phyloP scores from a whole-genome alignment of 64 coral and sea anemone genomes.

The Acropora tenuis region DNA sequence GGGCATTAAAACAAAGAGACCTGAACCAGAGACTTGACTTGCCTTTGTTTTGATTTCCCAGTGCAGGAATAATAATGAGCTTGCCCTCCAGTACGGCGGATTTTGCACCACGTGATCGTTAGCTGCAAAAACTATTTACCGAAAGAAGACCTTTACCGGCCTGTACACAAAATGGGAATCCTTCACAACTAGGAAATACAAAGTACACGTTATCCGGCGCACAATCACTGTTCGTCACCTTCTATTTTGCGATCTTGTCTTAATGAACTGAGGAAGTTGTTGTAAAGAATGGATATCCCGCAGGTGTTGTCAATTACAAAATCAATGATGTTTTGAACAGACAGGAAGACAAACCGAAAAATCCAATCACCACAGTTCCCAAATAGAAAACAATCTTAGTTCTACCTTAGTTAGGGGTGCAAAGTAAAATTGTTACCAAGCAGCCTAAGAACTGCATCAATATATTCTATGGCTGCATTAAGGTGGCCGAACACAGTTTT shows the following conservation, averaged over 20 bases:
- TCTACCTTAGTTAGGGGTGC: background rate
- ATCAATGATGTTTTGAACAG: background rate
- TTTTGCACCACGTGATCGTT: too few species aligned
- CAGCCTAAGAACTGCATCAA: slow-evolving; percentile 12
- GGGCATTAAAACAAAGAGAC: too few species aligned
- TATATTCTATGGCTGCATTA: slow-evolving; percentile 40
- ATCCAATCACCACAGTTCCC: slow-evolving; percentile 27
- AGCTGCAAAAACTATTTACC: slow-evolving; percentile 20
- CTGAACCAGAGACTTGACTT: too few species aligned
- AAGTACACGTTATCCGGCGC: slow-evolving; percentile 19
- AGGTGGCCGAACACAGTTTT: too few species aligned
- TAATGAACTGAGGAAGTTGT: slow-evolving; percentile 13
- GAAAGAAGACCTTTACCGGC: slow-evolving; percentile 27
- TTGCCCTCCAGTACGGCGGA: too few species aligned
- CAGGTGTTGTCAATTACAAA: slow-evolving; percentile 36
- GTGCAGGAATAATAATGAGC: too few species aligned
- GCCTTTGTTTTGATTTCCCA: too few species aligned
- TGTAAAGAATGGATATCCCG: slow-evolving; percentile 16
- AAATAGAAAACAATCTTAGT: slow-evolving; percentile 44
- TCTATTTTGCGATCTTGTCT: background rate
- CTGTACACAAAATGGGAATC: slow-evolving; percentile 15
- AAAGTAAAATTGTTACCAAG: too few species aligned
- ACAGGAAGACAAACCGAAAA: slow-evolving; percentile 27
- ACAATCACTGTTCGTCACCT: background rate
- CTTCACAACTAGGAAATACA: slow-evolving; percentile 34